Conservation (phyloP, 53 echinoderm and acorn worm genomes). For the Luidia sarsii region DNA sequence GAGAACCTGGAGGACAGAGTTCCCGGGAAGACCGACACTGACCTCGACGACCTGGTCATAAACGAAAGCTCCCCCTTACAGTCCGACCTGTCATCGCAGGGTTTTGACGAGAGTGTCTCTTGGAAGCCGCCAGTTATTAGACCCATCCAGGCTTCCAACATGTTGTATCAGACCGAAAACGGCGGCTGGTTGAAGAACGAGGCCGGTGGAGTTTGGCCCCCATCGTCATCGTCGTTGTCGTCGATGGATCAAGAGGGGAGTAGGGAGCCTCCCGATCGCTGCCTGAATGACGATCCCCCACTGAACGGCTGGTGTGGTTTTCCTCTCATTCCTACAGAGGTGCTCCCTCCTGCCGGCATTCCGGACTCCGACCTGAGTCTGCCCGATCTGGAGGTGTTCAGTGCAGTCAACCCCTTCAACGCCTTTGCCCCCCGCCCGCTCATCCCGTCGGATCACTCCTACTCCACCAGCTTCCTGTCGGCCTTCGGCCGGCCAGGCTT, state of each 20-base stretch:
- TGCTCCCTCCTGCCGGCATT: neutral
- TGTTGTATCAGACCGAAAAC: no score
- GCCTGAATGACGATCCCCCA: slow-evolving; percentile 7
- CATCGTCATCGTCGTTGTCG: neutral
- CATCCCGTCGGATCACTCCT: slow-evolving; percentile 26
- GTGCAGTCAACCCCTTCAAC: neutral
- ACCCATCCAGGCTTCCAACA: no score
- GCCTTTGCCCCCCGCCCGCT: neutral
- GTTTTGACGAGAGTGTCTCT: no score
- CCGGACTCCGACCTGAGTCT: neutral
- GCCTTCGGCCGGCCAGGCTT: neutral
- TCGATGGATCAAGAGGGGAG: slow-evolving; percentile 4
- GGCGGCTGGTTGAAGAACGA: no score
- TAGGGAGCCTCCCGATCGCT: slow-evolving; percentile 10
- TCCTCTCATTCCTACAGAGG: neutral
- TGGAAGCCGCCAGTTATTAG: no score
- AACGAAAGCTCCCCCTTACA: no score
- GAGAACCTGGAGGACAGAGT: no score
- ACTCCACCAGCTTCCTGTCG: slow-evolving; percentile 14
- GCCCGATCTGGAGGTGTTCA: no score
- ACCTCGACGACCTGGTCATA: no score
- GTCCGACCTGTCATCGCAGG: no score
- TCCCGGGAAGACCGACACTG: no score
- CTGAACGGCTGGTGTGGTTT: neutral
- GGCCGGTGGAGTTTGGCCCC: no score